These are phyloP conservation scores for Megaceryle torquata DNA, from an alignment of 2,113 vertebrate genomes.

Conservation along the genomic window DNA sequence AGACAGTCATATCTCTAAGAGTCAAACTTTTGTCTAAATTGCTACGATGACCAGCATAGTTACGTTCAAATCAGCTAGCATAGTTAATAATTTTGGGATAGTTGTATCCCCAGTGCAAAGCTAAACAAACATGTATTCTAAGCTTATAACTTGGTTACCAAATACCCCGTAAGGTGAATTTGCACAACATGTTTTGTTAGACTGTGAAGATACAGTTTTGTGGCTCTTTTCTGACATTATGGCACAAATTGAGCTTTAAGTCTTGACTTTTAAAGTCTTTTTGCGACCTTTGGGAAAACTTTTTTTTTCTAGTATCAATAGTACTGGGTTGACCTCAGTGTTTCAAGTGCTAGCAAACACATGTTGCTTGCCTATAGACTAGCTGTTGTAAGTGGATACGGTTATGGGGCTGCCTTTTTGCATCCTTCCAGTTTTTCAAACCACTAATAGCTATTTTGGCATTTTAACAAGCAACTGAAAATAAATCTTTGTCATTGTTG, in stretches of 20 bases:
- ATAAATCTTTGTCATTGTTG: neutral
- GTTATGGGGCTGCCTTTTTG: neutral
- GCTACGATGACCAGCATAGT: neutral
- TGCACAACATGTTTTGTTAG: neutral
- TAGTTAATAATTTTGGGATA: neutral
- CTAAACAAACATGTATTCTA: neutral
- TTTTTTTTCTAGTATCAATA: neutral
- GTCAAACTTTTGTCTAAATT: neutral
- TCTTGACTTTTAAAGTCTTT: neutral
- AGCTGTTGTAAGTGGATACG: neutral
- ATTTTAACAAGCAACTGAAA: neutral
- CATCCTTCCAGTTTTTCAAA: neutral
- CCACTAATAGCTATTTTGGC: neutral
- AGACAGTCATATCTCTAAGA: neutral
- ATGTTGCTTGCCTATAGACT: neutral
- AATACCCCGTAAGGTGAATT: neutral
- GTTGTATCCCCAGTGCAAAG: neutral
- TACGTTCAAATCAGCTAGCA: neutral
- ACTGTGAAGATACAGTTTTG: neutral
- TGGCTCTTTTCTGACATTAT: neutral
- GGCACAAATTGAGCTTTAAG: neutral
- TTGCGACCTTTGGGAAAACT: neutral
- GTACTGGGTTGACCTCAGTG: neutral
- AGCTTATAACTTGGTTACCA: neutral
- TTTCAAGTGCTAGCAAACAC: neutral